These are phyloP conservation scores for Alaudala cheleensis DNA, from an alignment of 2,113 vertebrate species.

Conservation along the genomic window DNA sequence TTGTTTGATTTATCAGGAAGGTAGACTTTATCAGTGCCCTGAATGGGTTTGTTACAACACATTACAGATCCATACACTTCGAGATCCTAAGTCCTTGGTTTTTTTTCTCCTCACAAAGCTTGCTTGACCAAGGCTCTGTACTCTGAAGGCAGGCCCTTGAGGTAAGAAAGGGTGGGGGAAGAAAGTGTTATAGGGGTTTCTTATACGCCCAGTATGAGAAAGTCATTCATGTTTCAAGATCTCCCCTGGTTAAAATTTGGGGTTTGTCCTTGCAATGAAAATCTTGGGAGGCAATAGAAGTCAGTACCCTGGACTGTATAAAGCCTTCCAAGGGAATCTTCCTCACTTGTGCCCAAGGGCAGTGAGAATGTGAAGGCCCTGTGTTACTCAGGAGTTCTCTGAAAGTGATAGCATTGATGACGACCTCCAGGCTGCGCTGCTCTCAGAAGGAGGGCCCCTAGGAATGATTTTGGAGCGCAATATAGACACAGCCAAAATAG, in stretches of 20 bases:
- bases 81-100: neutral
- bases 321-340: neutral
- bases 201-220: neutral
- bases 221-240: neutral
- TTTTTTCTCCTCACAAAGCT: neutral
- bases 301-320: neutral
- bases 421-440: neutral
- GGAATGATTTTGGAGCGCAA: neutral
- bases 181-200: neutral
- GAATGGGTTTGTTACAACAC: neutral
- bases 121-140: neutral
- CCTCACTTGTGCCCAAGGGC: neutral
- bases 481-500: neutral
- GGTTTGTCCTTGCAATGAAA: neutral
- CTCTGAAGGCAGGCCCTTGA: neutral
- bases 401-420: accelerated
- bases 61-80: neutral
- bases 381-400: neutral
- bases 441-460: neutral
- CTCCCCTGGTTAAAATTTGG: neutral
- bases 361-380: neutral
- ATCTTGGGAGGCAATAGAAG: neutral
- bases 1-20: neutral
- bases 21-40: neutral
- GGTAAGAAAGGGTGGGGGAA: neutral